phyloP scores from a whole-genome alignment of 2,113 vertebrate genomes.

The Progne subis region DNA sequence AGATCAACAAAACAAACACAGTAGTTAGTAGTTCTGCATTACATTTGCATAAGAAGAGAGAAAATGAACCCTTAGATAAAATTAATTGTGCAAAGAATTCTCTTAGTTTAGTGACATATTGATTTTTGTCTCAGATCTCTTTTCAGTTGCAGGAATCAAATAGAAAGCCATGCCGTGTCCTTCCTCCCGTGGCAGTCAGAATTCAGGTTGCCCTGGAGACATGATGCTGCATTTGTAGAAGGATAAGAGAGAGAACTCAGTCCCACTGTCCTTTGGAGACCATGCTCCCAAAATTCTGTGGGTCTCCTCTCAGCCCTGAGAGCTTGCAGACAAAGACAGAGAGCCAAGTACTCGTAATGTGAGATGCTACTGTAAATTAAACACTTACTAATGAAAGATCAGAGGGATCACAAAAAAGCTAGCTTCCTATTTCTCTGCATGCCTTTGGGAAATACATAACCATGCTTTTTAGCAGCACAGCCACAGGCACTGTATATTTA shows the following conservation, averaged over 20 bases:
- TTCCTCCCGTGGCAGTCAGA: conserved; percentile 8
- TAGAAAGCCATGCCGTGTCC: conserved; percentile 23
- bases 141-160: conserved; percentile 23
- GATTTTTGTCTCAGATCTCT: conserved; percentile 31
- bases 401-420: conserved; percentile 28
- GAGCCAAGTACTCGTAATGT: conserved; percentile 52
- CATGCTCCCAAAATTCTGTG: neutral
- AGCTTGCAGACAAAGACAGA: neutral
- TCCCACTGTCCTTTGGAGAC: neutral
- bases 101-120: neutral
- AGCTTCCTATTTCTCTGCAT: neutral
- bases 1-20: neutral
- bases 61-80: neutral
- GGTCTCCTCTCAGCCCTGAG: neutral
- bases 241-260: neutral
- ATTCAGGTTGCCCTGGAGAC: conserved; percentile 52
- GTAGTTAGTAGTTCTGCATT: neutral
- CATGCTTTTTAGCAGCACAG: neutral
- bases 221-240: neutral
- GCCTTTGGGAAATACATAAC: conserved; percentile 41
- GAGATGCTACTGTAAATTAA: conserved; percentile 46
- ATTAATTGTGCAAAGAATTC: neutral
- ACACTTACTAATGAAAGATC: conserved; percentile 30
- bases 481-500: neutral
- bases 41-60: neutral